Conservation (phyloP, 1,140 invertebrate genomes). For the Cydia strobilella region DNA sequence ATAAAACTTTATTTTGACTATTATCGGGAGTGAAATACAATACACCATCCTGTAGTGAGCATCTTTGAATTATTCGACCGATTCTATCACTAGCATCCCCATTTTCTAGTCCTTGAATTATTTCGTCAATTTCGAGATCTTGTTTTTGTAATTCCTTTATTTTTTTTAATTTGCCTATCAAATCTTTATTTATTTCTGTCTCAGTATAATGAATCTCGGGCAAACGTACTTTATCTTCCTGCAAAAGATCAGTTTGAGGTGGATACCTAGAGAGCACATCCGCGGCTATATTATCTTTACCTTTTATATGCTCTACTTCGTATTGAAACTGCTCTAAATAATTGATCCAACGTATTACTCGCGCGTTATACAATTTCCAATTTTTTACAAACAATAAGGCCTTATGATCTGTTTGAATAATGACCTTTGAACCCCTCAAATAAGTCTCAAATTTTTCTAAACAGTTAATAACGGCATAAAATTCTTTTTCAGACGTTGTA, state of each 20-base stretch:
- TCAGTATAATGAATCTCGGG: constrained; percentile 36
- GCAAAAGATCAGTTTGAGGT: constrained; percentile 38
- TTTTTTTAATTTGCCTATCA: constrained; percentile 28
- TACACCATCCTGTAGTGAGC: background rate
- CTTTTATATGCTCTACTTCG: constrained; percentile 52
- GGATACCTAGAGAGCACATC: constrained; percentile 52
- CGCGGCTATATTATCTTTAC: constrained; percentile 46
- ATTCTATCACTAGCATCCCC: constrained; percentile 35
- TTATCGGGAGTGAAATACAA: background rate
- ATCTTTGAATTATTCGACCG: constrained; percentile 29
- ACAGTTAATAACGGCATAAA: constrained; percentile 55
- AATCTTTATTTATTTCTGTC: constrained; percentile 27
- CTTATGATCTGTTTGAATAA: constrained; percentile 75
- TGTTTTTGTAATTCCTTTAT: background rate
- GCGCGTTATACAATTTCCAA: constrained; percentile 58
- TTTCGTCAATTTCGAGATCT: background rate
- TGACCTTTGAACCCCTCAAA: constrained; percentile 43
- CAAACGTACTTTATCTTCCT: constrained; percentile 36
- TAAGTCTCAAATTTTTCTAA: constrained; percentile 45
- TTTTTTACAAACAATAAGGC: constrained; percentile 66
- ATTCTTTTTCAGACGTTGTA: constrained; percentile 56
- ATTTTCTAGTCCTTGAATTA: background rate
- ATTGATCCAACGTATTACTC: constrained; percentile 69
- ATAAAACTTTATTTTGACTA: background rate
- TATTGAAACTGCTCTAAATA: constrained; percentile 58